A percentile compares a stretch with the other conserved stretches of the same genome.
phyloP scores from a whole-genome alignment of 2,888 invertebrate genomes.

The Ischnura elegans region DNA sequence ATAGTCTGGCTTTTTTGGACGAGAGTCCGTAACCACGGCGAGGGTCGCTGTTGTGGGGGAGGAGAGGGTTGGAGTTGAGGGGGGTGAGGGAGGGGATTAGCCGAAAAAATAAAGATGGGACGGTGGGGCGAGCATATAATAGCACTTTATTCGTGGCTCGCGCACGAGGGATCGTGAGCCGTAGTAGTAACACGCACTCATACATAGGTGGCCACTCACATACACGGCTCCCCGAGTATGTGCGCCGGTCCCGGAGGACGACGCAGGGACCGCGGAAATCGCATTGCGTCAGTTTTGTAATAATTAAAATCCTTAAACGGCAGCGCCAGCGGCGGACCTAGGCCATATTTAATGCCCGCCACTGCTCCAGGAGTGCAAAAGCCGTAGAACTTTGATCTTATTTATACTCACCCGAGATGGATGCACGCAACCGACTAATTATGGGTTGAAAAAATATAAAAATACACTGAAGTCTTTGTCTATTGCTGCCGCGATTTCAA shows the following conservation, averaged over 20 bases:
- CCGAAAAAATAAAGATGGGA: background rate
- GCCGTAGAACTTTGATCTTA: background rate
- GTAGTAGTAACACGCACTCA: background rate
- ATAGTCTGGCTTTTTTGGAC: constrained; percentile 5
- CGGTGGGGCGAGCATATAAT: background rate
- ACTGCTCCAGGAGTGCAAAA: background rate
- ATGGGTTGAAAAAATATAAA: background rate
- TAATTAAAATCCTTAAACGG: background rate
- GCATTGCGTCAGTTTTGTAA: constrained; percentile 35
- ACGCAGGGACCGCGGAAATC: background rate
- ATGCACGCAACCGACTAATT: background rate
- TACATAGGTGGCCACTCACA: background rate
- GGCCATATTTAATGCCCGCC: background rate
- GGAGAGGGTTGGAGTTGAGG: background rate
- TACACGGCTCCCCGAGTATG: background rate
- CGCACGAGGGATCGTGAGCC: background rate
- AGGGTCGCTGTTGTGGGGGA: too few species aligned
- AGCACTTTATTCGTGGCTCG: constrained; percentile 1
- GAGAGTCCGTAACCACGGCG: background rate
- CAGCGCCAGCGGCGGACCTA: background rate
- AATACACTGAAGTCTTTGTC: background rate
- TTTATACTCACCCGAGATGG: background rate
- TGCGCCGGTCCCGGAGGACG: background rate
- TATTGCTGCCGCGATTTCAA: too few species aligned
- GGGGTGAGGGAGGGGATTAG: background rate